These are phyloP conservation scores for Augiades crinisus DNA, from an alignment of 2,888 invertebrate species.

Conservation along the genomic window DNA sequence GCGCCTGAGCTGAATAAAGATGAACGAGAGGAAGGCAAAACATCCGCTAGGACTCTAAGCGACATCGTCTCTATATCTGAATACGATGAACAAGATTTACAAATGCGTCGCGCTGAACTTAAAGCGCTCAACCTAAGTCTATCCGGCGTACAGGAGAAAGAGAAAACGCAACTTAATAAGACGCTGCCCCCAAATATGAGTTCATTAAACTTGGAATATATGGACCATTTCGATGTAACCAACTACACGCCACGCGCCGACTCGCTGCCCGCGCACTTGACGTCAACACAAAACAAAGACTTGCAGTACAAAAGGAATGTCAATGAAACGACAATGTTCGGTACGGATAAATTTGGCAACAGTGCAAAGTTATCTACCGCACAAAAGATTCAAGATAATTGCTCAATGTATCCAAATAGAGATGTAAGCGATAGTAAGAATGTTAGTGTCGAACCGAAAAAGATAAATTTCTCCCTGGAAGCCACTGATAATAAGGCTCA, in stretches of 20 bases:
- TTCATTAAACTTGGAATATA: slow-evolving; percentile 59
- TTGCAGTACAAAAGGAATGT: slow-evolving; percentile 60
- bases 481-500: slow-evolving; percentile 57
- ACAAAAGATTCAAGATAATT: slow-evolving; percentile 66
- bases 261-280: slow-evolving; percentile 64
- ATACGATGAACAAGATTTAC: slow-evolving; percentile 84
- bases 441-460: slow-evolving; percentile 67
- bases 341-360: slow-evolving; percentile 47
- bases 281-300: slow-evolving; percentile 65
- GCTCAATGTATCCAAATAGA: slow-evolving; percentile 74
- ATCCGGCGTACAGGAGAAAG: slow-evolving; percentile 41
- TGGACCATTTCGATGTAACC: slow-evolving; percentile 55
- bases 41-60: slow-evolving; percentile 85
- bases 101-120: slow-evolving; percentile 75
- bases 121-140: slow-evolving; percentile 55
- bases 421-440: slow-evolving; percentile 62
- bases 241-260: slow-evolving; percentile 61
- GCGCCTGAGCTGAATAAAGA: slow-evolving; percentile 73
- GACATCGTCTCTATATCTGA: slow-evolving; percentile 88
- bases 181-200: slow-evolving; percentile 67
- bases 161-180: slow-evolving; percentile 51
- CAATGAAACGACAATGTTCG: slow-evolving; percentile 71
- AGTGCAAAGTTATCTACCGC: slow-evolving; percentile 49
- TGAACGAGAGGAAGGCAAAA: slow-evolving; percentile 74
- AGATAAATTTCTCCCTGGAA: slow-evolving; percentile 70